These are phyloP conservation scores for Pemphigus obesinymphae DNA, from an alignment of 1,140 invertebrate genomes.

Conservation along the genomic window DNA sequence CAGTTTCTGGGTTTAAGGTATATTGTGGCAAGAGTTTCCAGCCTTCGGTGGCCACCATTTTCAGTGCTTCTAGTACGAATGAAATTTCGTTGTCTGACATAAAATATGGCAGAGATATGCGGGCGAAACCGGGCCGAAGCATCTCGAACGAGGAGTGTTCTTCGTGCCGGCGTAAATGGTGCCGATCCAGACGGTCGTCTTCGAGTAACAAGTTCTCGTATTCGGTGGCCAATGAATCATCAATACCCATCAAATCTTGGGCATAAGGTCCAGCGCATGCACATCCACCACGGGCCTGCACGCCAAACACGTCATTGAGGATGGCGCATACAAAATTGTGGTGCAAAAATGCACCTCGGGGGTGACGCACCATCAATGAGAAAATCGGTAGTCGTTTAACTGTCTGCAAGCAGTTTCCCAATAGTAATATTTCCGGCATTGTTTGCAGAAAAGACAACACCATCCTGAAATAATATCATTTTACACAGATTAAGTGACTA, in stretches of 20 bases:
- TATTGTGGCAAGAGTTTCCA: constrained; percentile 89
- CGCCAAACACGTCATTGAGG: constrained; percentile 87
- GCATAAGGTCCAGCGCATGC: constrained; percentile 80
- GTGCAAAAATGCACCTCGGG: constrained; percentile 75
- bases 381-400: constrained; percentile 73
- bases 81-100: constrained; percentile 72
- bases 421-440: constrained; percentile 71
- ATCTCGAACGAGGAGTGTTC: constrained; percentile 68
- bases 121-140: constrained; percentile 77
- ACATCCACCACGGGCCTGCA: constrained; percentile 81
- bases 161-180: constrained; percentile 57
- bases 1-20: constrained; percentile 76
- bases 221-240: constrained; percentile 65
- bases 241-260: constrained; percentile 78
- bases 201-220: constrained; percentile 73
- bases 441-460: constrained; percentile 67
- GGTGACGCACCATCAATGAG: constrained; percentile 79
- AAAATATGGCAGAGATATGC: constrained; percentile 82
- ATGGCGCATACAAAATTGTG: constrained; percentile 85
- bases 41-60: constrained; percentile 80
- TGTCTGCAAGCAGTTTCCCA: constrained; percentile 65
- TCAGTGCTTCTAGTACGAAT: constrained; percentile 77
- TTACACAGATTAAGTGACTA: too few relatives aligned
- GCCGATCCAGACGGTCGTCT: constrained; percentile 61
- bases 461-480: constrained; percentile 66